Evolutionary conservation across 1,140 invertebrate genomes (phyloP).

Genomic region (Anadara kagoshimensis): DNA sequence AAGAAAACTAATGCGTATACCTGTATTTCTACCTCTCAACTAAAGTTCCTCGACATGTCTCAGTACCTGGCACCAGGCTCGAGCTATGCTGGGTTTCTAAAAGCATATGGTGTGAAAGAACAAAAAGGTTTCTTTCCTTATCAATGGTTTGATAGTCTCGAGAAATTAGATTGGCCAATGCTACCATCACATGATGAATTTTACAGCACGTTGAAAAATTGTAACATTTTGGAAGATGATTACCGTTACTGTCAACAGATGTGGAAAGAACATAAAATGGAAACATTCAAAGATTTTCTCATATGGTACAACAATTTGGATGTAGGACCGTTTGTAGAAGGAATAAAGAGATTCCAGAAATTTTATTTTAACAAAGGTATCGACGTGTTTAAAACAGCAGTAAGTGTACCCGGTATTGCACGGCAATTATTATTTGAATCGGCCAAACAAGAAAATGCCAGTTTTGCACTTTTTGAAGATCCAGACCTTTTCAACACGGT

Average conservation of each 20-base stretch:
- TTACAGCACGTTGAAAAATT: constrained; percentile 32
- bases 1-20: constrained; percentile 27
- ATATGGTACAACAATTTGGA: constrained; percentile 29
- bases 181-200: constrained; percentile 36
- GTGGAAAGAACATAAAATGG: constrained; percentile 41
- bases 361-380: constrained; percentile 14
- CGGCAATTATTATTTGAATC: constrained; percentile 12
- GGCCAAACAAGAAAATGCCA: not conserved
- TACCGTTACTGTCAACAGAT: constrained; percentile 33
- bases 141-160: constrained; percentile 21
- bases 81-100: constrained; percentile 37
- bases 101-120: constrained; percentile 41
- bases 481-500: constrained; percentile 3
- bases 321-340: constrained; percentile 13
- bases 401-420: constrained; percentile 3
- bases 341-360: not conserved
- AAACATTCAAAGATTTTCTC: constrained; percentile 26
- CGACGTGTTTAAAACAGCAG: constrained; percentile 5
- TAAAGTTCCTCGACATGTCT: constrained; percentile 31
- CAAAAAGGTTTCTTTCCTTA: constrained; percentile 46
- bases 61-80: constrained; percentile 44
- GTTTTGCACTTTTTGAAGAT: constrained; percentile 2
- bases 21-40: constrained; percentile 22
- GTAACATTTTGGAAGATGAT: constrained; percentile 29
- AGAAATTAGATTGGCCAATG: not conserved